phyloP scores from a whole-genome alignment of 2,113 vertebrate species.

The Nipponia nippon region DNA sequence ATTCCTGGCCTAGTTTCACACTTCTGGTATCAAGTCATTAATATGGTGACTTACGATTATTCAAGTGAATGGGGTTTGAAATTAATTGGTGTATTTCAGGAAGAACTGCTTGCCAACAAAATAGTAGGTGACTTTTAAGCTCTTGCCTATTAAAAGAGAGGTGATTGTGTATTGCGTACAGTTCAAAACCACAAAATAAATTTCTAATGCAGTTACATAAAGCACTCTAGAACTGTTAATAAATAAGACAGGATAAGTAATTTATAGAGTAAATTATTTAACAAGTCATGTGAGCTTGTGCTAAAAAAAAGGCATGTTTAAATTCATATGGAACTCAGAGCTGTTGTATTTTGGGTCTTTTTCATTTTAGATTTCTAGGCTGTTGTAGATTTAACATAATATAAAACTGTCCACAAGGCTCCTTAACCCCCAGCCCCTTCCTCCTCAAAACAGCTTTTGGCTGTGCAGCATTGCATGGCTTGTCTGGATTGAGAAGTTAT shows the following conservation, averaged over 20 bases:
- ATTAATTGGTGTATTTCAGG: conserved; percentile 62
- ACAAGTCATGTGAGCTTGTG: conserved; percentile 33
- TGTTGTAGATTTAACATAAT: background rate
- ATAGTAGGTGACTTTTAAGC: conserved; percentile 27
- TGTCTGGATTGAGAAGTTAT: conserved; percentile 54
- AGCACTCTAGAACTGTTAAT: conserved; percentile 70
- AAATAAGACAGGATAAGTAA: conserved; percentile 63
- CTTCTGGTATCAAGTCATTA: conserved; percentile 36
- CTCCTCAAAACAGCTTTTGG: background rate
- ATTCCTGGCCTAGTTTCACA: conserved; percentile 44
- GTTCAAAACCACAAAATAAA: conserved; percentile 60
- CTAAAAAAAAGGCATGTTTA: conserved; percentile 20
- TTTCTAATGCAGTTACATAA: conserved; percentile 63
- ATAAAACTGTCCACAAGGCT: background rate
- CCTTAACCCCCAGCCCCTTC: background rate
- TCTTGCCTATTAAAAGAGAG: conserved; percentile 8
- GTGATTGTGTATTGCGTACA: conserved; percentile 31
- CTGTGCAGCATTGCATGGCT: background rate
- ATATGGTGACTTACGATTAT: conserved; percentile 47
- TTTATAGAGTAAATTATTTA: conserved; percentile 76
- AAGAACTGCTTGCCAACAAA: conserved; percentile 24
- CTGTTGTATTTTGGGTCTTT: conserved; percentile 13
- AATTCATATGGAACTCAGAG: conserved; percentile 6
- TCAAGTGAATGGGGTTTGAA: conserved; percentile 50
- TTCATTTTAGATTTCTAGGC: background rate